Evolutionary conservation across 2,888 invertebrate genomes (phyloP), one percentile per base, ranked within the genome.

Genomic region (Meganola albula): DNA sequence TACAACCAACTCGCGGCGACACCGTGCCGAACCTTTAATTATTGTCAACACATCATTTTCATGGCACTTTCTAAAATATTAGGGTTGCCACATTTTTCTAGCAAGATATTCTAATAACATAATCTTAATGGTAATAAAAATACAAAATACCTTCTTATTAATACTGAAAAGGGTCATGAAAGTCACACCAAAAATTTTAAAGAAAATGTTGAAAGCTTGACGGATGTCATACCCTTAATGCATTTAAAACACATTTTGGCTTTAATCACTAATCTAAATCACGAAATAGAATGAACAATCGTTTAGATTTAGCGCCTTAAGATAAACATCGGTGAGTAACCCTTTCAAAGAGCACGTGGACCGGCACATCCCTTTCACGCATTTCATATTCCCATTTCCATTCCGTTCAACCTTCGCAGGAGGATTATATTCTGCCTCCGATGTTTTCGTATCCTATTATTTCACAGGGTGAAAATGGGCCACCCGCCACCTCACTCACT

Each of bases 401-500:
- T 82, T 80, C 76, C 74, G 73, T 74, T 72, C 82, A 76, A 80
- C 78, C 82, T 84, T 74, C 76, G 72, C 74, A 74, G 70, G 69
- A 78, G 85, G 85, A 85, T 85, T 85, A 85, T 84, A 77, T 82
- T 83, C 78, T 79, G 78, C 76, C 75, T 83, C 70, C 80, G 74
- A 85, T 84, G 83, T 85, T 85, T 85, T 85, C 82, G 73, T 82
- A 85, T 85, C 85, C 83, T 82, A 85, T 85, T 85, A 85, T 85
- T 83, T 83, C 79, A 74, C 82, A 65, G 84, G 83, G 85, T 82
- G 85, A 82, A 83, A 85, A 83, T 85, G 71, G 79, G 74, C 79
- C 80, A 71, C 78, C 83, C 79, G 66, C 79, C 76, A 62, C 78
- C 79, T 70, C 50, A 51, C 73, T 61, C 72, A 69, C 73, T 66